Conservation (phyloP, 2,888 invertebrate genomes). For the Platycheirus albimanus region DNA sequence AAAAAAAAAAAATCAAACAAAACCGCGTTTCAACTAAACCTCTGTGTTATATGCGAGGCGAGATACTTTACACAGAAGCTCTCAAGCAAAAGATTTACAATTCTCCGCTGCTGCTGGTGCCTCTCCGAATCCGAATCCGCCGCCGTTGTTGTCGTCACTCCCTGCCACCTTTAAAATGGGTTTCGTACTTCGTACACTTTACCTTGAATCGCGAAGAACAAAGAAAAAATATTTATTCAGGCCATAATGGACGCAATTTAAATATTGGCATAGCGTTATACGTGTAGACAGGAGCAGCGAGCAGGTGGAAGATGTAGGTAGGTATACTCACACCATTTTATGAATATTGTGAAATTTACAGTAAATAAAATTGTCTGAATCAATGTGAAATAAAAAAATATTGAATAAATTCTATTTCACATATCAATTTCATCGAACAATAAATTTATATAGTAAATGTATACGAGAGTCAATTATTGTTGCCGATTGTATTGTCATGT, state of each 20-base stretch:
- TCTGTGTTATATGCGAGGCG: too few relatives aligned
- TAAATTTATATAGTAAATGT: too few relatives aligned
- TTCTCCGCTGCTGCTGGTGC: background rate
- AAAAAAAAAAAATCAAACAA: background rate
- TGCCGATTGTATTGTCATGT: slow-evolving; percentile 19
- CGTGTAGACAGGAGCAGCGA: background rate
- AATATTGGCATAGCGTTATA: background rate
- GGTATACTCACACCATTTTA: too few relatives aligned
- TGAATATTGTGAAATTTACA: too few relatives aligned
- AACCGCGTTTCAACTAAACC: background rate
- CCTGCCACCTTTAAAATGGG: background rate
- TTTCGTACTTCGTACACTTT: background rate
- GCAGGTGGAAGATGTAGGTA: background rate
- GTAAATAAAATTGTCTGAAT: background rate
- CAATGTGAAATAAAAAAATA: background rate
- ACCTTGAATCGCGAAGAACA: background rate
- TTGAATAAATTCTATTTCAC: background rate
- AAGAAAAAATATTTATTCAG: background rate
- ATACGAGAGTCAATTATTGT: background rate
- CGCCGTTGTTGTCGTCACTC: too few relatives aligned
- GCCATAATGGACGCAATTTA: background rate
- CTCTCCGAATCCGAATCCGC: too few relatives aligned
- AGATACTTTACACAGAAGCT: background rate
- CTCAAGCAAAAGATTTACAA: background rate
- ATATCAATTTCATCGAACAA: background rate